Conservation (phyloP, 2,113 vertebrate species). For the Delphinapterus leucas region DNA sequence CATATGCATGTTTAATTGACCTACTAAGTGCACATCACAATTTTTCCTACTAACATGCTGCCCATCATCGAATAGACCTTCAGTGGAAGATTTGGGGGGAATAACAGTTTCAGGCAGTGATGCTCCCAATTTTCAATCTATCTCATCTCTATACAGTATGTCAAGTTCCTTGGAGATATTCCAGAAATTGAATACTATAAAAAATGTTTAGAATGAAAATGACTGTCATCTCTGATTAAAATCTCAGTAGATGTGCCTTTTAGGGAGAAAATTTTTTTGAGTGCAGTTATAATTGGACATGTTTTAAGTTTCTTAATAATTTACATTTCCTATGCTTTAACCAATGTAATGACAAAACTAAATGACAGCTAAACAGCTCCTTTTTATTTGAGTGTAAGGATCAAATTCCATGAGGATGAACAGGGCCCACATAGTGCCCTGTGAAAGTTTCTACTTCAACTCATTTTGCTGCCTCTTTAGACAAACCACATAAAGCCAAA, state of each 20-base stretch:
- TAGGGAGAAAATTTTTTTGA: conserved; percentile 44
- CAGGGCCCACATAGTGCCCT: background rate
- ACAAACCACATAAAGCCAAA: conserved; percentile 53
- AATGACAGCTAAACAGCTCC: background rate
- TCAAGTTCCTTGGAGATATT: conserved; percentile 69
- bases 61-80: conserved; percentile 11
- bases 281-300: conserved; percentile 63
- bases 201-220: conserved; percentile 70
- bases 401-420: conserved; percentile 55
- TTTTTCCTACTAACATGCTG: background rate
- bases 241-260: background rate
- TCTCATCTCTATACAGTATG: conserved; percentile 45
- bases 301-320: conserved; percentile 72
- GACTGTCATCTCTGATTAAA: conserved; percentile 66
- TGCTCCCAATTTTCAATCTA: background rate
- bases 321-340: conserved; percentile 52
- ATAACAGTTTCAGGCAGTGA: conserved; percentile 32
- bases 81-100: conserved; percentile 18
- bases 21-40: too few species aligned
- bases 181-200: conserved; percentile 64
- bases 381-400: background rate
- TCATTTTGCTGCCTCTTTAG: conserved; percentile 48
- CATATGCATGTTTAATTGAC: too few species aligned
- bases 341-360: background rate
- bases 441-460: conserved; percentile 31